These are phyloP conservation scores for Mesoligia furuncula DNA, from an alignment of 2,888 invertebrate species.

Conservation along the genomic window DNA sequence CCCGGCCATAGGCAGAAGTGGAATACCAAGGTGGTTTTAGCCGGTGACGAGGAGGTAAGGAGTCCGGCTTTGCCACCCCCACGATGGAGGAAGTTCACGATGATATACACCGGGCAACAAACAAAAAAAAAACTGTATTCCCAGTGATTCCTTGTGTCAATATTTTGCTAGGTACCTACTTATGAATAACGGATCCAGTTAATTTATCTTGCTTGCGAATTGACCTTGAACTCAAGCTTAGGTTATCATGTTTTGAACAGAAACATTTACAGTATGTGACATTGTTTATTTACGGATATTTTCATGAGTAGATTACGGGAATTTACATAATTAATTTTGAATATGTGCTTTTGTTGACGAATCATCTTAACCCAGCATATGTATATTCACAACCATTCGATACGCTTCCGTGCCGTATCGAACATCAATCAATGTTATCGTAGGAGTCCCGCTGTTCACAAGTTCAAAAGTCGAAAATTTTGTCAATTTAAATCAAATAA, in stretches of 20 bases:
- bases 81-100: too few relatives aligned
- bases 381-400: neutral
- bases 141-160: slow-evolving; percentile 18
- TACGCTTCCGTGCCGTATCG: neutral
- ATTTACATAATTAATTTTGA: neutral
- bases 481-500: too few relatives aligned
- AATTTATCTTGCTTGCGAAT: slow-evolving; percentile 48
- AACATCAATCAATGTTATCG: neutral
- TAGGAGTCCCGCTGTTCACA: neutral
- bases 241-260: slow-evolving; percentile 53
- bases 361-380: neutral
- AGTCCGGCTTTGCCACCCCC: too few relatives aligned
- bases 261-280: slow-evolving; percentile 15
- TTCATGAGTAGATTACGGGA: slow-evolving; percentile 26
- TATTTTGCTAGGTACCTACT: slow-evolving; percentile 15
- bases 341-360: neutral
- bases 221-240: slow-evolving; percentile 60
- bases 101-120: too few relatives aligned
- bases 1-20: too few relatives aligned
- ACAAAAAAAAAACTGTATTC: neutral
- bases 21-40: too few relatives aligned
- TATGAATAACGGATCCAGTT: slow-evolving; percentile 30
- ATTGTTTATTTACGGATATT: slow-evolving; percentile 62
- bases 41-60: too few relatives aligned
- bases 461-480: neutral